These are phyloP conservation scores for Amorpha juglandis DNA, from an alignment of 2,888 invertebrate genomes.

Conservation along the genomic window DNA sequence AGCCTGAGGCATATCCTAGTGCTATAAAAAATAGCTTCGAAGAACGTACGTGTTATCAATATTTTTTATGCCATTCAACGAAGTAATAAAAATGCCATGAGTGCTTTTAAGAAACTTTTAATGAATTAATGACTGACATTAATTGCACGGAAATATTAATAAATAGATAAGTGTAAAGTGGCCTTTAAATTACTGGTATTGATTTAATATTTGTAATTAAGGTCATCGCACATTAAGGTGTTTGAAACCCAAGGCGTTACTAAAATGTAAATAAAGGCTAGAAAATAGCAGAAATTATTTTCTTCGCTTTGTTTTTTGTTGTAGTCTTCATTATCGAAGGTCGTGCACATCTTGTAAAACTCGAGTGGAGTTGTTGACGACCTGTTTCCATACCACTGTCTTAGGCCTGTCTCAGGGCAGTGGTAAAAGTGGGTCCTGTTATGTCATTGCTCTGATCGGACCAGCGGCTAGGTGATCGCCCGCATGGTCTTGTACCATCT, in stretches of 20 bases:
- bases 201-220: constrained; percentile 6
- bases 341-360: no score
- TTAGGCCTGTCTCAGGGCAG: no score
- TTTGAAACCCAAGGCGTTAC: neutral
- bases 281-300: neutral
- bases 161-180: neutral
- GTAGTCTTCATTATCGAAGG: no score
- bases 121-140: constrained; percentile 32
- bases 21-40: neutral
- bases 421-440: no score
- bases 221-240: neutral
- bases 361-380: no score
- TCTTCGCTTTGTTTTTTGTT: no score
- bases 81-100: constrained; percentile 7
- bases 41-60: neutral
- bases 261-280: neutral
- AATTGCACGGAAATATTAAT: constrained; percentile 20
- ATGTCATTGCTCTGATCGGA: no score
- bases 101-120: constrained; percentile 9
- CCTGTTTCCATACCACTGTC: no score
- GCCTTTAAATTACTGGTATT: neutral
- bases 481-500: no score
- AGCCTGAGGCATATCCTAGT: neutral
- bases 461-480: no score
- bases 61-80: neutral